Conservation (phyloP, 1,140 invertebrate species). For the Drosophila novamexicana region DNA sequence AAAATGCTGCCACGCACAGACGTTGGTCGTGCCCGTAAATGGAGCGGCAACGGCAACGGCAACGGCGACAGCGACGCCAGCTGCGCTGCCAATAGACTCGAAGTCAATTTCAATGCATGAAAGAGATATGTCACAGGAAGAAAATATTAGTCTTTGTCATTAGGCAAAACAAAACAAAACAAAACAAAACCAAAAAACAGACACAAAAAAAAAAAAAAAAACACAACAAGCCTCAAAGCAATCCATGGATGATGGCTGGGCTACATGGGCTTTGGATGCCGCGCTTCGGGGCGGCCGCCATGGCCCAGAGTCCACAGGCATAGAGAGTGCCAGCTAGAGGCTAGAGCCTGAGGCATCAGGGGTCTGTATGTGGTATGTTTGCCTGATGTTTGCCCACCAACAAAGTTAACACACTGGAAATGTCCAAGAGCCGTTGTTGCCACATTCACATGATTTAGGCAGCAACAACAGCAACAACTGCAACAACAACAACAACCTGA, state of each 20-base stretch:
- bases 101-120: slow-evolving; percentile 73
- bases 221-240: slow-evolving; percentile 15
- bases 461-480: slow-evolving; percentile 42
- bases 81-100: slow-evolving; percentile 31
- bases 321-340: slow-evolving; percentile 6
- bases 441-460: slow-evolving; percentile 78
- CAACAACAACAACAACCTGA: slow-evolving; percentile 15
- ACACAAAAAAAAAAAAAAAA: background rate
- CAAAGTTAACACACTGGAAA: slow-evolving; percentile 70
- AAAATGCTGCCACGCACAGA: slow-evolving; percentile 58
- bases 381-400: slow-evolving; percentile 75
- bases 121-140: slow-evolving; percentile 84
- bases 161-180: slow-evolving; percentile 78
- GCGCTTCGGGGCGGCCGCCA: slow-evolving; percentile 24
- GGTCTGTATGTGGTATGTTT: slow-evolving; percentile 41
- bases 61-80: slow-evolving; percentile 21
- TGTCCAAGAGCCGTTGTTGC: slow-evolving; percentile 72
- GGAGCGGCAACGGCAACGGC: slow-evolving; percentile 46
- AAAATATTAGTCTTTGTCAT: slow-evolving; percentile 84
- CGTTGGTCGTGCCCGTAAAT: slow-evolving; percentile 45
- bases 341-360: slow-evolving; percentile 5
- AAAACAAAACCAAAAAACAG: slow-evolving; percentile 37
- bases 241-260: slow-evolving; percentile 18
- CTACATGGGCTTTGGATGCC: slow-evolving; percentile 30
- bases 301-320: slow-evolving; percentile 28